Conservation (phyloP, 2,797 vertebrate genomes). For the Mormyrops boulengeri region DNA sequence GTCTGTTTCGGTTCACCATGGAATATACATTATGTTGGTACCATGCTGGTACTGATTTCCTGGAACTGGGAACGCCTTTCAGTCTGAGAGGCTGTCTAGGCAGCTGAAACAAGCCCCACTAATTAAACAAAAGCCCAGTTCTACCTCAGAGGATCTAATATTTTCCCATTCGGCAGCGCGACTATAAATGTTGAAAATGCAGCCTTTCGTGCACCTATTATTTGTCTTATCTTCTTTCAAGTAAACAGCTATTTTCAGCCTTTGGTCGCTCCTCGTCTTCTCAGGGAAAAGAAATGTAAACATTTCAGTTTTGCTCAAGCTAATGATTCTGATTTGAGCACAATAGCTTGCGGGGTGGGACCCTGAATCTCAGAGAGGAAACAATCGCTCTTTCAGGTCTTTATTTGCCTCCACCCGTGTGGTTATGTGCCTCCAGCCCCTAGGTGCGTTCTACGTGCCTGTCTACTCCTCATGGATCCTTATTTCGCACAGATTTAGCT, state of each 20-base stretch:
- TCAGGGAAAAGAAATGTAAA: background rate
- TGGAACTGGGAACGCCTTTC: background rate
- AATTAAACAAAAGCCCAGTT: conserved; percentile 12
- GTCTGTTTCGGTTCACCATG: background rate
- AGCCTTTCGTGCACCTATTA: background rate
- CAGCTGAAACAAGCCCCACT: background rate
- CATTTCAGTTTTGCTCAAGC: background rate
- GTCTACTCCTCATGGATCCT: background rate
- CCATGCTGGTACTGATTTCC: background rate
- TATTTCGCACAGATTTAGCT: background rate
- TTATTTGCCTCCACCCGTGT: background rate
- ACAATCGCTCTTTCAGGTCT: background rate
- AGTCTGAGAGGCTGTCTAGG: background rate
- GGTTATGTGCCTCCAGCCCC: background rate
- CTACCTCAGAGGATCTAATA: background rate
- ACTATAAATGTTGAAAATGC: background rate
- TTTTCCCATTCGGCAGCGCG: background rate
- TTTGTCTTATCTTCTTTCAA: background rate
- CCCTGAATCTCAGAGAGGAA: background rate
- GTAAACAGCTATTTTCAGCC: conserved; percentile 8
- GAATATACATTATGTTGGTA: background rate
- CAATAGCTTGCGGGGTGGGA: background rate
- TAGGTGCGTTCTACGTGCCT: background rate
- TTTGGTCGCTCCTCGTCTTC: background rate
- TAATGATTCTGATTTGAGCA: conserved; percentile 1